These are phyloP conservation scores for Leptobrachium ailaonicum DNA, from an alignment of 2,113 vertebrate species.

Conservation along the genomic window DNA sequence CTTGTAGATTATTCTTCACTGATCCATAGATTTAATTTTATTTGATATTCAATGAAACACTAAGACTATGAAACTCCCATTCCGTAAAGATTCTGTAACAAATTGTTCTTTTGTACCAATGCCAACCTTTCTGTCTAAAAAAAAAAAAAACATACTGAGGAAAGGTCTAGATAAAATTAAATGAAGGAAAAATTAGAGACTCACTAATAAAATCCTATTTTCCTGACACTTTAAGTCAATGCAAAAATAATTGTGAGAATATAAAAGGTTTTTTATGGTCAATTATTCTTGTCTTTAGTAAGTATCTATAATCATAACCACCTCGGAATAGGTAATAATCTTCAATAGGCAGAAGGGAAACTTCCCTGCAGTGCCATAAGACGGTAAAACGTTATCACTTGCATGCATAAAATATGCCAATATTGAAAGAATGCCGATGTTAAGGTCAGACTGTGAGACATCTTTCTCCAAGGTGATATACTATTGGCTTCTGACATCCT, in stretches of 20 bases:
- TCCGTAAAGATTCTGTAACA: conserved; percentile 57
- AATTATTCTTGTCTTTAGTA: conserved; percentile 80
- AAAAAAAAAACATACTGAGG: conserved; percentile 52
- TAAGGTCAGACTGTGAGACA: conserved; percentile 67
- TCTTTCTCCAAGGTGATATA: conserved; percentile 58
- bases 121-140: conserved; percentile 58
- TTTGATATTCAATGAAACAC: conserved; percentile 60
- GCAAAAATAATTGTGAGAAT: conserved; percentile 82
- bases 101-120: conserved; percentile 63
- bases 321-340: conserved; percentile 71
- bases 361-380: conserved; percentile 70
- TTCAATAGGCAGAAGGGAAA: conserved; percentile 62
- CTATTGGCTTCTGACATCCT: conserved; percentile 65
- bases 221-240: conserved; percentile 76
- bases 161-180: conserved; percentile 59
- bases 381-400: conserved; percentile 67
- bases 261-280: conserved; percentile 80
- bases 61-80: conserved; percentile 55
- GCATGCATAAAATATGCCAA: conserved; percentile 74
- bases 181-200: conserved; percentile 67
- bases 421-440: conserved; percentile 67
- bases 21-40: conserved; percentile 60
- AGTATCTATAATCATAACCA: conserved; percentile 74
- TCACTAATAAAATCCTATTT: conserved; percentile 73
- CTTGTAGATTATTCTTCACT: conserved; percentile 42